A percentile compares a stretch with the other conserved stretches of the same genome.
These are phyloP conservation scores for Schizaphis graminum DNA, from an alignment of 2,888 invertebrate species.

Conservation along the genomic window DNA sequence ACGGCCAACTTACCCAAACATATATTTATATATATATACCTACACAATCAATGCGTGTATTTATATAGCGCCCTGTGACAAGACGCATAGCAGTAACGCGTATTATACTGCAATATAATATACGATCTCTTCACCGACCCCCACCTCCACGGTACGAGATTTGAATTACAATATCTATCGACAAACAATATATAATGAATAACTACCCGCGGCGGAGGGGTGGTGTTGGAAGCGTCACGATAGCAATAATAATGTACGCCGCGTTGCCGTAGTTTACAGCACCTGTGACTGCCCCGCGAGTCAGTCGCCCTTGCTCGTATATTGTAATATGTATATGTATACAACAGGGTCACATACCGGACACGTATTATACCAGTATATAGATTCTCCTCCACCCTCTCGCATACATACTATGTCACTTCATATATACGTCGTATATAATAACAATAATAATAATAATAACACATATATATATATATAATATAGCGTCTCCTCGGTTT, in stretches of 20 bases:
- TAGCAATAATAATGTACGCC: constrained; percentile 31
- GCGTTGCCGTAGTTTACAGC: constrained; percentile 58
- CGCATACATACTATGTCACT: background rate
- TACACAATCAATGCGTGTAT: background rate
- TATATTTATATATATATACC: background rate
- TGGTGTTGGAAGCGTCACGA: background rate
- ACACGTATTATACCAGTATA: background rate
- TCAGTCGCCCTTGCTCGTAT: background rate
- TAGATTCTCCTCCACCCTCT: background rate
- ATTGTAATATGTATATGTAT: background rate
- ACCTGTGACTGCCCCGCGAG: constrained; percentile 50
- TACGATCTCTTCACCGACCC: background rate
- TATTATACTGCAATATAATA: constrained; percentile 9
- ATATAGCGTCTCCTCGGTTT: background rate
- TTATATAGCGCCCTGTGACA: background rate
- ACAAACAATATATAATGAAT: constrained; percentile 60
- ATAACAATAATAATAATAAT: background rate
- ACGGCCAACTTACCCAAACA: background rate
- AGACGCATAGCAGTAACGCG: background rate
- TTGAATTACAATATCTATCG: constrained; percentile 61
- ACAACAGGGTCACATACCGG: constrained; percentile 2
- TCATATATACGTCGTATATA: background rate
- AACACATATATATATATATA: background rate
- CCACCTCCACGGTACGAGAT: constrained; percentile 45
- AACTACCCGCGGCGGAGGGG: background rate